A percentile compares a stretch with the other conserved stretches of the same genome.
These are phyloP conservation scores for Drosophila merina DNA, from an alignment of 2,888 invertebrate species.

Conservation along the genomic window DNA sequence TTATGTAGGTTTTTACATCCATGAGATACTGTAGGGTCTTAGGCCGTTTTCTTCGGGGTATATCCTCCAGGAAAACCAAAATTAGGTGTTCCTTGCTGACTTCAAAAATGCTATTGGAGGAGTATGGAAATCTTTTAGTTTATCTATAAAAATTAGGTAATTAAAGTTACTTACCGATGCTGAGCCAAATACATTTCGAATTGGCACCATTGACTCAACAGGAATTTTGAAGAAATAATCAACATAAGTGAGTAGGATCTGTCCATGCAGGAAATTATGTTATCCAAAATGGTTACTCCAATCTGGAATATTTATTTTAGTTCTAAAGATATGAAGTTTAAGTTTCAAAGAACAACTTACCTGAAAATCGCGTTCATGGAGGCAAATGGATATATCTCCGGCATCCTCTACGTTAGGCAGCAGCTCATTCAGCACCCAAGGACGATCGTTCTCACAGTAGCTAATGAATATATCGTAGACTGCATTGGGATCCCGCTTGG, in stretches of 20 bases:
- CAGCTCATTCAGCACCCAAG: constrained; percentile 87
- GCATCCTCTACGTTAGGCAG: constrained; percentile 87
- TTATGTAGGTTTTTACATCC: constrained; percentile 88
- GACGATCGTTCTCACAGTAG: constrained; percentile 87
- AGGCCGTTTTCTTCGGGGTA: constrained; percentile 86
- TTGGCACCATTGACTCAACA: constrained; percentile 89
- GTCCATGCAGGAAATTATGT: constrained; percentile 89
- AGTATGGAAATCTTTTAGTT: no score
- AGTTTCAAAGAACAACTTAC: constrained; percentile 81
- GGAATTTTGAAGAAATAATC: constrained; percentile 87
- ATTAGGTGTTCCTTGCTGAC: constrained; percentile 87
- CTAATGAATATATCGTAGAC: constrained; percentile 89
- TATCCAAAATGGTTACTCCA: constrained; percentile 89
- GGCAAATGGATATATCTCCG: constrained; percentile 86
- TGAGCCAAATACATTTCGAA: constrained; percentile 90
- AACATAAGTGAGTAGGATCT: constrained; percentile 87
- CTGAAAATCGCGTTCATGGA: constrained; percentile 90
- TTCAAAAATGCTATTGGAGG: constrained; percentile 85
- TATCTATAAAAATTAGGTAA: neutral
- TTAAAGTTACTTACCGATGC: constrained; percentile 84
- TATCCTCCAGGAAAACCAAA: constrained; percentile 87
- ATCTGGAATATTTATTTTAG: constrained; percentile 80
- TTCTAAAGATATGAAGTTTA: no score
- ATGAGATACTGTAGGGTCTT: constrained; percentile 88
- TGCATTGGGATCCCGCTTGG: constrained; percentile 70